Conservation (phyloP, 2,797 vertebrate genomes). For the Paedocypris micromegethes region DNA sequence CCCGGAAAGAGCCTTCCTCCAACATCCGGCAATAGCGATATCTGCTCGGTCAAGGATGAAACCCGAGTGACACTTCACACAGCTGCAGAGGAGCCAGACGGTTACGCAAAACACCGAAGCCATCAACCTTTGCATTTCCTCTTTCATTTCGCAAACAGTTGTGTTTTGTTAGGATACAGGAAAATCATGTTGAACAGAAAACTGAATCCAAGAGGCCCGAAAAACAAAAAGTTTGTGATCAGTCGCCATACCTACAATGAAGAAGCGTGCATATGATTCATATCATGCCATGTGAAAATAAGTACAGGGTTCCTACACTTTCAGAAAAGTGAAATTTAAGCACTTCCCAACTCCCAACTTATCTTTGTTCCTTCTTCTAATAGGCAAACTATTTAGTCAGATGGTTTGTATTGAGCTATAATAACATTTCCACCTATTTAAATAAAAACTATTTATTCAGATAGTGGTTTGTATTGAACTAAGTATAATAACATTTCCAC, state of each 20-base stretch:
- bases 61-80: neutral
- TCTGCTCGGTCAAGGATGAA: constrained; percentile 75
- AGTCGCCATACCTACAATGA: constrained; percentile 84
- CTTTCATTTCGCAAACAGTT: neutral
- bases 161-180: constrained; percentile 83
- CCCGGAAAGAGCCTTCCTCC: constrained; percentile 97
- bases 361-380: too few relatives aligned
- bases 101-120: constrained; percentile 27
- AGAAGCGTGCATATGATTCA: neutral
- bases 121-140: constrained; percentile 1
- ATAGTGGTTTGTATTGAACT: too few relatives aligned
- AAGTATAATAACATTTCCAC: too few relatives aligned
- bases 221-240: constrained; percentile 98
- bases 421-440: too few relatives aligned
- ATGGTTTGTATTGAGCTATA: too few relatives aligned
- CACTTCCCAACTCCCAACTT: too few relatives aligned
- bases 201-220: constrained; percentile 96
- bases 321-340: too few relatives aligned
- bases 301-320: too few relatives aligned
- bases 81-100: constrained; percentile 1
- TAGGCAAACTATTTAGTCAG: too few relatives aligned
- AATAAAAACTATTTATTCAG: too few relatives aligned
- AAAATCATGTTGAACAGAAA: constrained; percentile 99
- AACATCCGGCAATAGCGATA: constrained; percentile 98
- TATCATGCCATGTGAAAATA: too few relatives aligned